Percentiles rank a stretch among this genome's conserved stretches.
phyloP scores from a whole-genome alignment of 2,113 vertebrate species.

The Rousettus leschenaultii region DNA sequence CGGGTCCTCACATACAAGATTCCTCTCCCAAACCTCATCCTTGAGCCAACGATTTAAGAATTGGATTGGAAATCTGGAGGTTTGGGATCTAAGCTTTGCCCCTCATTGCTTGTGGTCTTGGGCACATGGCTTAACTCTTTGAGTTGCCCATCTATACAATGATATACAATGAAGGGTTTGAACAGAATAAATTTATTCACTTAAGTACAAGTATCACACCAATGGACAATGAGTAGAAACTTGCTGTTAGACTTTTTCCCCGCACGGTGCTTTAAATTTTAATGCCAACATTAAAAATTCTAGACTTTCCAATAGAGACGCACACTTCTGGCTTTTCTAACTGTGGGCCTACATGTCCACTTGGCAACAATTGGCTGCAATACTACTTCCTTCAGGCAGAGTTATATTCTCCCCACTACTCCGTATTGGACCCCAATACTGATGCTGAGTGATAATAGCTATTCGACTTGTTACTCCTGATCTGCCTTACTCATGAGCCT shows the following conservation, averaged over 20 bases:
- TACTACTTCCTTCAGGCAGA: too few relatives aligned
- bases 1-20: accelerated
- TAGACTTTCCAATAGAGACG: neutral
- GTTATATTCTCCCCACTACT: neutral
- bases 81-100: neutral
- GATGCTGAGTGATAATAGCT: neutral
- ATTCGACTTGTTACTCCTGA: too few relatives aligned
- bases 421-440: too few relatives aligned
- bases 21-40: neutral
- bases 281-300: slow-evolving; percentile 7
- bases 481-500: accelerated
- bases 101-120: neutral
- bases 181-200: neutral
- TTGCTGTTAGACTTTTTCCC: neutral
- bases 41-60: neutral
- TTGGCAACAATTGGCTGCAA: neutral
- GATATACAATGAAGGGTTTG: neutral
- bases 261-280: neutral
- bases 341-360: neutral
- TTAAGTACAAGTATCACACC: neutral
- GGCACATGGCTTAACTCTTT: neutral
- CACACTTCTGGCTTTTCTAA: neutral
- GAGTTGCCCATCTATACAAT: neutral
- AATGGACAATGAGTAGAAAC: neutral
- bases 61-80: neutral